Base-by-base conservation (phyloP, 1,140 invertebrate genomes). In the Drosophila kikkawai region DNA sequence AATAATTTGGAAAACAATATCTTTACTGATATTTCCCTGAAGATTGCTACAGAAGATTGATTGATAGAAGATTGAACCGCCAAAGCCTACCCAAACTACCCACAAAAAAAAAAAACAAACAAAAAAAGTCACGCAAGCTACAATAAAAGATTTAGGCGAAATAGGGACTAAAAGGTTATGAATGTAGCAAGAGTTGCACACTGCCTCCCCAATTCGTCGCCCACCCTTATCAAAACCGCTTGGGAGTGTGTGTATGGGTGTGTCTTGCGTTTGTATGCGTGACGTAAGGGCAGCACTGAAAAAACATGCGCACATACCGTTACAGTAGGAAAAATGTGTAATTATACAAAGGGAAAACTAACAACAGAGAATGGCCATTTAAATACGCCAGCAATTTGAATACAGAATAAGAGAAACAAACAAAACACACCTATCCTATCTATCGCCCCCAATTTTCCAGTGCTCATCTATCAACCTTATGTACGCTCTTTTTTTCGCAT, bases 221-320 rank as follows among this genome's bases (percentile, higher is more conserved):
- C 41, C 48, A 34, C 17, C 48, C 36, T 37, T 64, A 73, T 42
- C 32, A 60, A 22, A 22, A 17, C 8, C 19, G 17, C 19, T 34
- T 26, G 26, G 22, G 13, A 39, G 22, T 36, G 42, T 50, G 39
- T 41, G 55, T 45, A 64, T 42, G 44, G 37, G 75, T 64, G 59
- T 64, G 65, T 78, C 57, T 60, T 48, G 39, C 17, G 51, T 59
- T 32, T 48, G 47, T 55, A 51, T 68, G 29, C 51, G 50, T 68
- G 79, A 58, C 55, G 70, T 65, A 71, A 79, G 76, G 75, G 75
- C 65, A 79, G 66, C 51, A 66, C 58, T 39, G 51, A 67, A 73
- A 82, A 76, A 77, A 48, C 73, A 80, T 87, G 84, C 68, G 80
- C 75, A 71, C 66, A 55, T 85, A 75, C 83, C 83, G 83, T 82